phyloP scores from a whole-genome alignment of 2,113 vertebrate species.

The human (Homo sapiens) region GRCh38 chr6:64989501-64990000 shows the following conservation, averaged over 20 bases:
- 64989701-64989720: too few relatives aligned
- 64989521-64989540: neutral
- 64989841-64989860: neutral
- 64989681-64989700: neutral
- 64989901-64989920: neutral
- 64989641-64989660: neutral
- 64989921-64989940: neutral
- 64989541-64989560: too few relatives aligned
- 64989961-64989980: neutral
- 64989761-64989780: too few relatives aligned
- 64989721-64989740: neutral
- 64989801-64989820: neutral
- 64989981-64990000: neutral
- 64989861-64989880: neutral
- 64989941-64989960: neutral
- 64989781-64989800: neutral
- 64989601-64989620: too few relatives aligned
- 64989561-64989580: neutral
- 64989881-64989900: neutral
- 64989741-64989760: neutral
- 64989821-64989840: neutral
- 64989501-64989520: too few relatives aligned
- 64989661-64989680: too few relatives aligned
- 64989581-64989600: neutral
- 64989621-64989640: too few relatives aligned